Conservation (phyloP, 2,113 vertebrate species). For the Gadus chalcogrammus region DNA sequence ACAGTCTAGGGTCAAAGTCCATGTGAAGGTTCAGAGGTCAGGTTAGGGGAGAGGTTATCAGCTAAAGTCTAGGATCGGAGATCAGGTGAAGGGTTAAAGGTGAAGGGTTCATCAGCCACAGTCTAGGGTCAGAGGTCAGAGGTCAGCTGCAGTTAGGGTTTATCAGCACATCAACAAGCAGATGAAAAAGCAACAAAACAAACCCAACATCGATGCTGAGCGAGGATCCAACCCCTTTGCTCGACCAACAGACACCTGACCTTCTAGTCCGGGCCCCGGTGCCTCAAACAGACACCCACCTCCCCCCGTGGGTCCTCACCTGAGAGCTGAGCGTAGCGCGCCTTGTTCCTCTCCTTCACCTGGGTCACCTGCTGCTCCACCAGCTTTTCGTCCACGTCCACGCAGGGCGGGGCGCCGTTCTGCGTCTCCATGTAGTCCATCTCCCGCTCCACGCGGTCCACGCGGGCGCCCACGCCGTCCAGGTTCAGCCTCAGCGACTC, state of each 20-base stretch:
- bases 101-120: neutral
- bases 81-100: neutral
- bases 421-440: constrained; percentile 94
- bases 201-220: no score
- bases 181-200: no score
- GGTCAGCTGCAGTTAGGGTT: neutral
- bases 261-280: neutral
- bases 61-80: constrained; percentile 66
- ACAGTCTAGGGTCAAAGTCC: no score
- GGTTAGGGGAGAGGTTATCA: neutral
- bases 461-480: constrained; percentile 77
- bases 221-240: neutral
- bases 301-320: constrained; percentile 66
- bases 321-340: constrained; percentile 86
- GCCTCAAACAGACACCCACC: no score
- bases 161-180: neutral
- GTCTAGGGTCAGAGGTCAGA: neutral
- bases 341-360: constrained; percentile 84
- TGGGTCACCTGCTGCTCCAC: constrained; percentile 81
- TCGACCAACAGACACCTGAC: neutral
- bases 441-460: constrained; percentile 90
- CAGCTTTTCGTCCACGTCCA: constrained; percentile 88
- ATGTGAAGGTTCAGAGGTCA: neutral
- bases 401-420: constrained; percentile 85
- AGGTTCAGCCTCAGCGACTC: constrained; percentile 79